phyloP scores from a whole-genome alignment of 2,888 invertebrate species.

The Nephrocerus scutellatus region DNA sequence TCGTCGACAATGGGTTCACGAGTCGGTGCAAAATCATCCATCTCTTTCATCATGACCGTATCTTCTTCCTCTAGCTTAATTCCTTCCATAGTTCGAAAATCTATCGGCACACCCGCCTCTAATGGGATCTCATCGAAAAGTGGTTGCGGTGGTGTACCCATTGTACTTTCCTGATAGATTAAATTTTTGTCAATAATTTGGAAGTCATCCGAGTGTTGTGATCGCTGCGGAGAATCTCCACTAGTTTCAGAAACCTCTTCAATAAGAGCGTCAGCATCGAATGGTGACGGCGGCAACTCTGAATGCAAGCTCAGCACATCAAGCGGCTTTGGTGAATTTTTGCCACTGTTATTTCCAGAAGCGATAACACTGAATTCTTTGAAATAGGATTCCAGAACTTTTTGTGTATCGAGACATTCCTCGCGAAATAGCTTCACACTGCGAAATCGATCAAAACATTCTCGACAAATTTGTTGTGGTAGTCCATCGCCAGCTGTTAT shows the following conservation, averaged over 20 bases:
- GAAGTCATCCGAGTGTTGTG: too few species aligned
- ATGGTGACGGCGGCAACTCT: constrained; percentile 14
- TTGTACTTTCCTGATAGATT: constrained; percentile 23
- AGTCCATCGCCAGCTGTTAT: constrained; percentile 27
- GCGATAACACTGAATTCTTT: constrained; percentile 9
- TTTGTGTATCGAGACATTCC: constrained; percentile 27
- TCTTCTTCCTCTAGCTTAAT: constrained; percentile 22
- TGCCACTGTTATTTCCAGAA: too few species aligned
- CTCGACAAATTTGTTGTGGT: constrained; percentile 29
- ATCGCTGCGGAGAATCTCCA: constrained; percentile 14
- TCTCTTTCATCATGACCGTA: constrained; percentile 1
- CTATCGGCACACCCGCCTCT: constrained; percentile 26
- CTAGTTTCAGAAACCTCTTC: constrained; percentile 21
- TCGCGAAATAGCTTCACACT: constrained; percentile 27
- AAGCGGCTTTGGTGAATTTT: constrained; percentile 18
- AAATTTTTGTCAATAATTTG: constrained; percentile 16
- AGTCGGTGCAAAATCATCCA: too few species aligned
- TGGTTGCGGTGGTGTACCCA: constrained; percentile 26
- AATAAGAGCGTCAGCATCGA: constrained; percentile 16
- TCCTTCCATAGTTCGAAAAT: constrained; percentile 25
- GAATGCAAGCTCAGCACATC: constrained; percentile 11
- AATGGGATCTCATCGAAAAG: constrained; percentile 27
- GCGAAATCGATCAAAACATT: constrained; percentile 26
- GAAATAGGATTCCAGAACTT: constrained; percentile 23
- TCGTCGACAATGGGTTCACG: too few species aligned